These are phyloP conservation scores for Parasteatoda tepidariorum DNA, from an alignment of 1,140 invertebrate genomes.

Conservation along the genomic window DNA sequence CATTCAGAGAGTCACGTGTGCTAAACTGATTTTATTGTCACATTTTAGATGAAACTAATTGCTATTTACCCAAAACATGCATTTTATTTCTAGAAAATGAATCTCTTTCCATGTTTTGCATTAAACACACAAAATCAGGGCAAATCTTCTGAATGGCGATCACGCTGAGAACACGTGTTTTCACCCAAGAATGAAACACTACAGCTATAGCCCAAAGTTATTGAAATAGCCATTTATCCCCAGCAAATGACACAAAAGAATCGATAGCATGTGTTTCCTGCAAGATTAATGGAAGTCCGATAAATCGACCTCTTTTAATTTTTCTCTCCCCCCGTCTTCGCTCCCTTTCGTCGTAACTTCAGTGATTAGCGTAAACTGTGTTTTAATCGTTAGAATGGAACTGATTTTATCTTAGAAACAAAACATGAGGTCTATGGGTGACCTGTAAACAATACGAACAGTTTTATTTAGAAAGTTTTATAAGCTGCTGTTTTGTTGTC, in stretches of 20 bases:
- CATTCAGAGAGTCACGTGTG: background rate
- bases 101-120: background rate
- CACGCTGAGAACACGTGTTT: slow-evolving; percentile 34
- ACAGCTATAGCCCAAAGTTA: slow-evolving; percentile 19
- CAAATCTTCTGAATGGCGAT: background rate
- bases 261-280: slow-evolving; percentile 44
- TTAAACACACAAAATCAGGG: background rate
- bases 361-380: slow-evolving; percentile 52
- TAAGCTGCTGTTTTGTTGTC: no score
- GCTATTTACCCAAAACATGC: background rate
- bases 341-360: background rate
- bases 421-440: background rate
- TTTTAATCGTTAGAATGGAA: slow-evolving; percentile 33
- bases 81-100: background rate
- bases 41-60: background rate
- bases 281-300: slow-evolving; percentile 58
- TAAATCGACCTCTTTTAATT: slow-evolving; percentile 54
- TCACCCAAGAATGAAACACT: slow-evolving; percentile 8
- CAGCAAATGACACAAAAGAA: slow-evolving; percentile 28
- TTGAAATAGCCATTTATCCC: slow-evolving; percentile 51
- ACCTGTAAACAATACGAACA: no score
- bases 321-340: background rate
- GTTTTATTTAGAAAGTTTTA: no score
- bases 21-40: background rate
- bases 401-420: slow-evolving; percentile 15